Conservation (phyloP, 2,113 vertebrate genomes). For the Callionymus lyra region DNA sequence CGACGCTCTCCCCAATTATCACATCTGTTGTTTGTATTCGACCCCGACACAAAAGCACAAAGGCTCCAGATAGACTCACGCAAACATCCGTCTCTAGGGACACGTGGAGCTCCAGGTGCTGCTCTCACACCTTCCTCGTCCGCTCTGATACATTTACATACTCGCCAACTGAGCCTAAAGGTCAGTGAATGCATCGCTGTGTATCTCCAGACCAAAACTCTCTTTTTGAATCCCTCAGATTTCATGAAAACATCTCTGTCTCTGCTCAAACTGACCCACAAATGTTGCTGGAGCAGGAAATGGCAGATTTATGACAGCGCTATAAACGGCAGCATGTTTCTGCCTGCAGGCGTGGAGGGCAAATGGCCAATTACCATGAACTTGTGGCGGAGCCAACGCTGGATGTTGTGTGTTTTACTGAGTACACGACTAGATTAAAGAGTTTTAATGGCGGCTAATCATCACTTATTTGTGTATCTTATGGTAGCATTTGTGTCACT, state of each 20-base stretch:
- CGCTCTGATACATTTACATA: slow-evolving; percentile 58
- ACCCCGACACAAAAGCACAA: slow-evolving; percentile 39
- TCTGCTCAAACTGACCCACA: slow-evolving; percentile 8
- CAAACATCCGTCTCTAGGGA: slow-evolving; percentile 41
- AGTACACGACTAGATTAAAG: no score
- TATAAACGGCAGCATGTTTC: slow-evolving; percentile 15
- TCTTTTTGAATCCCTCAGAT: slow-evolving; percentile 21
- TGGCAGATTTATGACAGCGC: slow-evolving; percentile 13
- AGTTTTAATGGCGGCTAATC: no score
- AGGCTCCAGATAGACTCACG: slow-evolving; percentile 32
- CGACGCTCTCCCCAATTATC: slow-evolving; percentile 20
- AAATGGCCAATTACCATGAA: slow-evolving; percentile 9
- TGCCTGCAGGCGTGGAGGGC: slow-evolving; percentile 10
- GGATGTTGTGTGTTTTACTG: no score
- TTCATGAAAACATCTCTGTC: no score
- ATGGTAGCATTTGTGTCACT: no score
- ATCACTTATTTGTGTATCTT: no score
- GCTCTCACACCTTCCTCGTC: slow-evolving; percentile 53
- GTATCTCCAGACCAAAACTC: no score
- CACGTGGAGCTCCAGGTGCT: no score
- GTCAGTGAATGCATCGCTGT: slow-evolving; percentile 47
- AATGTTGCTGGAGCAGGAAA: slow-evolving; percentile 11
- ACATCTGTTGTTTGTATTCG: slow-evolving; percentile 37
- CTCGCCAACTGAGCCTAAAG: slow-evolving; percentile 56
- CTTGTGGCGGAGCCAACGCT: not conserved